Base-by-base conservation (phyloP, 2,797 vertebrate species). In the Phrynocephalus vlangalii region DNA sequence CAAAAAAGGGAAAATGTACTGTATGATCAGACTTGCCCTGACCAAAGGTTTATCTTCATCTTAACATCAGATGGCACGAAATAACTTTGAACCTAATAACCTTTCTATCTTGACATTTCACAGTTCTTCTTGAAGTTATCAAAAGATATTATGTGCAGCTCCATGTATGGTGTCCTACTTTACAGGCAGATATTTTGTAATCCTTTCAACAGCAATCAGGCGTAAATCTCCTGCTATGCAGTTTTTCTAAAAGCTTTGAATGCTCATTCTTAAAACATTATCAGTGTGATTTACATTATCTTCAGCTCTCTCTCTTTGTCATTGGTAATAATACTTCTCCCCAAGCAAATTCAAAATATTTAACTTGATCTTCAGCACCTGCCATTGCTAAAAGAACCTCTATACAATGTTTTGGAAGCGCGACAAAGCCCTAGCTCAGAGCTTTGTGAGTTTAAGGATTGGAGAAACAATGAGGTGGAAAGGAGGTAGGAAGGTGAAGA, bases 271-370 rank as follows among this genome's bases (percentile, higher is more conserved):
- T 44, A 82, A 66, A 10, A 13, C 66, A 76, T 82, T 52, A 87
- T 82, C 85, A 82, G 6, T 9, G 38, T 0, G 24, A n/a, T n/a
- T 7, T 30, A 88, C 26, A 10, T 70, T 73, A 84, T 8, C 0
- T 0, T 67, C 0, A 8, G 48, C 68, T 82, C 0, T 56, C 5
- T 18, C 56, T 87, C 52, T 79, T 33, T 71, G 77, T 1, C 56
- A 79, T 83, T 71, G 60, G 3, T 83, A 7, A 3, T 85, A 63
- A 78, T 84, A 78, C 24, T 71, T 66, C 52, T 89, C 88, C 50
- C 86, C 70, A 86, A 77, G 0, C 13, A 13, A 24, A 77, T 26
- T 77, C 0, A 38, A 77, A 89, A 77, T 67, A 87, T 83, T 86
- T 86, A 6, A 1, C 82, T 90, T 60, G 18, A 30, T 18, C 48